Evolutionary conservation across 2,888 invertebrate genomes (phyloP).

Genomic region (Pterostichus niger): DNA sequence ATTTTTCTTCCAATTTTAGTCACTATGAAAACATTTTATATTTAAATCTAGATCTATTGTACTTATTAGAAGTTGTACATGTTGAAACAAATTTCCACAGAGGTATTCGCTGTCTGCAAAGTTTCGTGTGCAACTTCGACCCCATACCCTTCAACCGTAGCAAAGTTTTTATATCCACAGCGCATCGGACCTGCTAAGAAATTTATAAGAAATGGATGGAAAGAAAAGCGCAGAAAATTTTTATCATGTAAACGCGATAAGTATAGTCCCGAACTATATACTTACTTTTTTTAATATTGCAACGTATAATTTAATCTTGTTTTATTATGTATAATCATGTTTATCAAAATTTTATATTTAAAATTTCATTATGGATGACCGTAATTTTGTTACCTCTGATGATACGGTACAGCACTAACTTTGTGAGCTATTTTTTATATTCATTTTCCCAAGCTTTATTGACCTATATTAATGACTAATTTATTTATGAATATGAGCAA

Average conservation of each 20-base stretch:
- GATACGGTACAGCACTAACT: slow-evolving; percentile 30
- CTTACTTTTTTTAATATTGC: slow-evolving; percentile 40
- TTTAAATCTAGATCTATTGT: too few species aligned
- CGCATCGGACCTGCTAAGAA: neutral
- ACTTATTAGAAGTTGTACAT: too few species aligned
- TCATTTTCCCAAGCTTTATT: slow-evolving; percentile 31
- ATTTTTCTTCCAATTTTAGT: too few species aligned
- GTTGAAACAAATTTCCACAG: too few species aligned
- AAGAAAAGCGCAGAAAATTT: slow-evolving; percentile 40
- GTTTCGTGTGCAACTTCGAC: slow-evolving; percentile 15
- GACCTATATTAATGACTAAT: neutral
- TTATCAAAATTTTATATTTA: slow-evolving; percentile 45
- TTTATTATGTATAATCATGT: slow-evolving; percentile 42
- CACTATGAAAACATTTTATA: too few species aligned
- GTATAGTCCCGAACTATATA: slow-evolving; percentile 15
- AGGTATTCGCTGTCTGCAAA: slow-evolving; percentile 22
- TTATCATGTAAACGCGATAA: slow-evolving; percentile 49
- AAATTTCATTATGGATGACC: slow-evolving; percentile 36
- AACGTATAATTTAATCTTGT: slow-evolving; percentile 45
- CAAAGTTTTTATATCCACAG: neutral
- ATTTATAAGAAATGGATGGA: slow-evolving; percentile 37
- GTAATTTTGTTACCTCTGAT: slow-evolving; percentile 36
- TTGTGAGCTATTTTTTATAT: neutral
- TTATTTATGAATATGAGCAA: neutral
- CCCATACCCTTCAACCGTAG: neutral